Evolutionary conservation across 2,113 vertebrate genomes (phyloP), one percentile per base, ranked within the genome.

Genomic region (Aythya baeri): DNA sequence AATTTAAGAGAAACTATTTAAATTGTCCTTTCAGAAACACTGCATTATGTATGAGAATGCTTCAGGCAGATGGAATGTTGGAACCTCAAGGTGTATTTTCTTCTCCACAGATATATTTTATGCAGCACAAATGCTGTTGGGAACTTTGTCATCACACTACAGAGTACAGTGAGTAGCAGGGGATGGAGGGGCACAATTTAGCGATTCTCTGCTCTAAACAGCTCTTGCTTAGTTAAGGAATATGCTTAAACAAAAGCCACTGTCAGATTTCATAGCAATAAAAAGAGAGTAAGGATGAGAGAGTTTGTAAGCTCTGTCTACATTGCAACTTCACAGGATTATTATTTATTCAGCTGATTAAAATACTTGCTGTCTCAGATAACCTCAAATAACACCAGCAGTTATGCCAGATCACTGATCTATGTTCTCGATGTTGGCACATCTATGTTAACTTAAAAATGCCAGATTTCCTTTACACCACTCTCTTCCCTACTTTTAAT

Each of bases 31-130:
- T 91, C 58, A 87, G 89, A 96, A 92, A 6, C 52, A 77, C 26
- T 95, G 59, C 44, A 88, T 91, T 86, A 91, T 86, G 88, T 91
- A 94, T 81, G 59, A 86, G 58, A 83, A 57, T 81, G 41, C 43
- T 93, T 89, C 44, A 83, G 52, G 41, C 71, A 93, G 81, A 91
- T 44, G 65, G 57, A 93, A 85, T 62, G 49, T 91, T 93, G 81
- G 41, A 96, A 94, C 25, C 50, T 87, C 83, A 94, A 94, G 74
- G 77, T 95, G 73, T 62, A 31, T 79, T 91, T 93, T 94, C 36
- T 83, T 87, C 58, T 85, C 54, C 71, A 80, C 34, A 66, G 62
- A 88, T 22, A 25, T 15, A 89, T 92, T 86, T 96, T 36, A 86
- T 71, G 49, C 77, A 79, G 80, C 61, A 81, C 70, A 93, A 92